Evolutionary conservation across 2,888 invertebrate species (phyloP).

Genomic region (Chouioia cunea): DNA sequence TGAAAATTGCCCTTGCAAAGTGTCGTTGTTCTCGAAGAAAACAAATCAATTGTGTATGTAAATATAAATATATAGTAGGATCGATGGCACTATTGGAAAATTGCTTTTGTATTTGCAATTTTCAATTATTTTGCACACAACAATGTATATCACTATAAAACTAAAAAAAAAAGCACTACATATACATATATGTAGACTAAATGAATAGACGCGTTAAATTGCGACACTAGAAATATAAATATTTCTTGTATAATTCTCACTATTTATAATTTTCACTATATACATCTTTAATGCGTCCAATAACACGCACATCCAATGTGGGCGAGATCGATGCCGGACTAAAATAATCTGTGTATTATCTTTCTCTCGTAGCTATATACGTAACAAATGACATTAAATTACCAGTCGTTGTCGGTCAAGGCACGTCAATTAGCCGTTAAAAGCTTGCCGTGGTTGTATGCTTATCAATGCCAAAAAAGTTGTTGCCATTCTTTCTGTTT

Average conservation of each 20-base stretch:
- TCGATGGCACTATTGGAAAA: slow-evolving; percentile 31
- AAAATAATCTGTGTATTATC: not conserved
- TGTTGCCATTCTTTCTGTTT: not conserved
- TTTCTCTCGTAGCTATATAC: not conserved
- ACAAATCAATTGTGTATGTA: not conserved
- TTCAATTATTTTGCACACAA: slow-evolving; percentile 45
- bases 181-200: no score
- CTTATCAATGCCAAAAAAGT: slow-evolving; percentile 18
- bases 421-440: slow-evolving; percentile 40
- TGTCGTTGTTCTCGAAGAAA: no score
- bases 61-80: slow-evolving; percentile 13
- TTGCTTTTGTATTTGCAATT: slow-evolving; percentile 42
- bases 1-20: slow-evolving; percentile 8
- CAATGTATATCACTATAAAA: no score
- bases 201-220: no score
- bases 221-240: no score
- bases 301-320: not conserved
- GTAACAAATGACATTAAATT: slow-evolving; percentile 24
- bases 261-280: no score
- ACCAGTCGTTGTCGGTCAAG: not conserved
- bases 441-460: slow-evolving; percentile 9
- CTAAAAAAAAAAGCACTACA: no score
- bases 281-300: no score
- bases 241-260: no score
- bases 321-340: slow-evolving; percentile 22